Percentiles rank a stretch among this genome's conserved stretches.
Conservation (phyloP, 2,888 invertebrate species). For the Ectemnius continuus region DNA sequence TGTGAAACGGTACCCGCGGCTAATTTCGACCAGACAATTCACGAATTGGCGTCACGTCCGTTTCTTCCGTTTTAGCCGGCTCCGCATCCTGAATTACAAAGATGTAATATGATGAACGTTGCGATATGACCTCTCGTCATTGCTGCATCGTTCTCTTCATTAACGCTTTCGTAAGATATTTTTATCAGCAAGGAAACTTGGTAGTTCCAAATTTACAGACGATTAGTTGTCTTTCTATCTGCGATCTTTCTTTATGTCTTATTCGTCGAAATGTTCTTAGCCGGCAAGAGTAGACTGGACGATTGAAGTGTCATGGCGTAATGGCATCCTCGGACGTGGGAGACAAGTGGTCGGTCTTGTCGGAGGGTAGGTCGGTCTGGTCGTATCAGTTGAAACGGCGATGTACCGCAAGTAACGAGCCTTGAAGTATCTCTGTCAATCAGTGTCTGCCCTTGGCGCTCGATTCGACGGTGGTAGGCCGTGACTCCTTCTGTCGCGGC, state of each 20-base stretch:
- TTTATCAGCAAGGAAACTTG: not conserved
- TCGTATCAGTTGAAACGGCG: conserved; percentile 17
- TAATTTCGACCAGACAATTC: conserved; percentile 41
- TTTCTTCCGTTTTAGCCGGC: conserved; percentile 37
- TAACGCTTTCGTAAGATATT: not conserved
- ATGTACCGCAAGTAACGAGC: conserved; percentile 27
- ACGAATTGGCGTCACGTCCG: conserved; percentile 49
- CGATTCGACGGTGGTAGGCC: conserved; percentile 24
- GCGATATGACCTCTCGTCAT: conserved; percentile 34
- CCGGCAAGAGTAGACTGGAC: no score
- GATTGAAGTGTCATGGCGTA: no score
- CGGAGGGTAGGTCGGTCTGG: conserved; percentile 5
- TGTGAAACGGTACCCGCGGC: conserved; percentile 39
- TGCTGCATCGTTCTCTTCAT: not conserved
- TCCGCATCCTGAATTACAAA: conserved; percentile 45
- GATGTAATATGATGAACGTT: conserved; percentile 27
- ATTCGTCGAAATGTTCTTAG: no score
- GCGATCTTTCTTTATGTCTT: no score
- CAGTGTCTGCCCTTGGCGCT: conserved; percentile 38
- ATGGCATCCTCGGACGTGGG: not conserved
- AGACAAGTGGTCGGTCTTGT: not conserved
- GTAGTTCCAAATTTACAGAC: not conserved
- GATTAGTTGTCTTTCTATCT: not conserved
- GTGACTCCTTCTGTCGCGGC: conserved; percentile 28
- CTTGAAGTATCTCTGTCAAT: conserved; percentile 48